These are phyloP conservation scores for Pogoniulus pusillus DNA, from an alignment of 2,797 vertebrate species.

Conservation along the genomic window DNA sequence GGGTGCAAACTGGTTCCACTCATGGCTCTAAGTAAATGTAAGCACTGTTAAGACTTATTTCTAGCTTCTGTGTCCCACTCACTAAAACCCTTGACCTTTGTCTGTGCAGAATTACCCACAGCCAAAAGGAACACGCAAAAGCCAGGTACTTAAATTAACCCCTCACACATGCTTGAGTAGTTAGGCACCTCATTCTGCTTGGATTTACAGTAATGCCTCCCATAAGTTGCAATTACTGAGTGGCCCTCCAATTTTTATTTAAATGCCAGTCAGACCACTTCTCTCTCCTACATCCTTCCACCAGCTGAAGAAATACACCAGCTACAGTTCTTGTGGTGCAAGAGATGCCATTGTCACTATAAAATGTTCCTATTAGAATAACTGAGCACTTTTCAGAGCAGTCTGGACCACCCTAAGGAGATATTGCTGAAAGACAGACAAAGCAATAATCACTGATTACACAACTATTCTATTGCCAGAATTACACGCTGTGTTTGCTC, in stretches of 20 bases:
- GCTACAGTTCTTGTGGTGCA: background rate
- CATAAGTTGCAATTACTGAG: background rate
- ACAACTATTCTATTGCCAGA: background rate
- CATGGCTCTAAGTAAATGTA: background rate
- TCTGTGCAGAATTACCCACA: background rate
- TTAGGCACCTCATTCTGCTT: background rate
- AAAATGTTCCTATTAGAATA: background rate
- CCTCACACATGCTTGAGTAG: background rate
- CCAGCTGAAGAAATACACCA: background rate
- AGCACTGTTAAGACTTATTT: background rate
- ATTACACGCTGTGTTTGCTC: background rate
- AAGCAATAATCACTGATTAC: background rate
- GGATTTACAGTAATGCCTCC: background rate
- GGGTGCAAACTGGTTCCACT: background rate
- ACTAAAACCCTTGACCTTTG: background rate
- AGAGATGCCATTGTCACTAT: background rate
- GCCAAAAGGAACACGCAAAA: conserved; percentile 11
- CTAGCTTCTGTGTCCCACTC: background rate
- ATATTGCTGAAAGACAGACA: background rate
- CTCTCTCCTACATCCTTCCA: background rate
- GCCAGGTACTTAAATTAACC: background rate
- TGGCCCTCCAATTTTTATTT: background rate
- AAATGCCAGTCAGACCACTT: background rate
- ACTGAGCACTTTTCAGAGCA: background rate
- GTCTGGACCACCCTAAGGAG: background rate